Conservation (phyloP, 2,888 invertebrate genomes). For the Standfussiana lucernea region DNA sequence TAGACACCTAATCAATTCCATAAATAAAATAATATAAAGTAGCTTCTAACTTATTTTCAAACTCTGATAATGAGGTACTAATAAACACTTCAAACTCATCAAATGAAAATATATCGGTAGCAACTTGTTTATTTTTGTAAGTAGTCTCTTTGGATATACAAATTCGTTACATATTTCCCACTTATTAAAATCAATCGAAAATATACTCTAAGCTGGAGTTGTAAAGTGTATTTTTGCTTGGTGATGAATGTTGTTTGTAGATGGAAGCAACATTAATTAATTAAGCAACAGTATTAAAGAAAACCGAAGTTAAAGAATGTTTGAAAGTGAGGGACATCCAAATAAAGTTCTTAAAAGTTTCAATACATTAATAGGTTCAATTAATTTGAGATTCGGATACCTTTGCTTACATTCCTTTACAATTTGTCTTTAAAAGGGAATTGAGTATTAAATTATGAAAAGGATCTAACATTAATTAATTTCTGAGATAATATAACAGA, state of each 20-base stretch:
- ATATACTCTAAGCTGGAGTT: neutral
- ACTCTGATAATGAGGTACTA: constrained; percentile 37
- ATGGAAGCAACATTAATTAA: constrained; percentile 70
- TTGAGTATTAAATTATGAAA: constrained; percentile 65
- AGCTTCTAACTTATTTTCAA: constrained; percentile 12
- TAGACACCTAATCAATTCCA: neutral
- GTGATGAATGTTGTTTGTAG: constrained; percentile 11
- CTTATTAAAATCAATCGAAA: neutral
- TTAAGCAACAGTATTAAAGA: constrained; percentile 71
- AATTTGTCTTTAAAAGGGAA: constrained; percentile 58
- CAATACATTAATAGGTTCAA: constrained; percentile 60
- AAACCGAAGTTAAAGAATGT: constrained; percentile 71
- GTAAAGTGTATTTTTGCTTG: constrained; percentile 12
- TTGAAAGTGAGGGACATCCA: constrained; percentile 66
- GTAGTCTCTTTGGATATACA: constrained; percentile 44
- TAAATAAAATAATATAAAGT: neutral
- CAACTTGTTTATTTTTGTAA: constrained; percentile 61
- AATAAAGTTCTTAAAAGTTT: constrained; percentile 69
- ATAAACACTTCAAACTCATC: constrained; percentile 44
- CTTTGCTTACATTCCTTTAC: constrained; percentile 54
- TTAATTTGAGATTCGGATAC: constrained; percentile 57
- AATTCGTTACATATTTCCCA: constrained; percentile 40
- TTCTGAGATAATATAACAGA: constrained; percentile 45
- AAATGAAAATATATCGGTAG: constrained; percentile 44
- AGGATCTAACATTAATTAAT: constrained; percentile 72